Percentiles rank a stretch among this genome's conserved stretches.
phyloP scores from a whole-genome alignment of 2,797 vertebrate genomes.

The Poecile montanus region DNA sequence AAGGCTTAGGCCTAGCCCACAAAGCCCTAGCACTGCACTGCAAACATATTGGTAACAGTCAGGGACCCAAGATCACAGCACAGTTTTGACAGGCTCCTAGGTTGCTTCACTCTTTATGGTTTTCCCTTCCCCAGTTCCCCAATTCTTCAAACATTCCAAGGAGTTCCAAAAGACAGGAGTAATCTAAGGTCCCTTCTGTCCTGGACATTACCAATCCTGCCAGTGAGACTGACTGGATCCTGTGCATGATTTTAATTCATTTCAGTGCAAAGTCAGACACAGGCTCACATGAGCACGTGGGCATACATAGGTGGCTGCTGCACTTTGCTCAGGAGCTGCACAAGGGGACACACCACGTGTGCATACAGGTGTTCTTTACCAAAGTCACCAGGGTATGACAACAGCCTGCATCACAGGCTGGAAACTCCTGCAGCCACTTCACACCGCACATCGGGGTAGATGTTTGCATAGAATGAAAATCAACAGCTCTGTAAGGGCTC shows the following conservation, averaged over 20 bases:
- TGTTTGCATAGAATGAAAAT: not conserved
- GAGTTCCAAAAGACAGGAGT: not conserved
- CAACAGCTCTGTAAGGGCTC: not conserved
- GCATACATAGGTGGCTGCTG: not conserved
- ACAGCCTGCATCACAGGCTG: not conserved
- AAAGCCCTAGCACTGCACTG: not conserved
- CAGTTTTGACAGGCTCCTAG: not conserved
- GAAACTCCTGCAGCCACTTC: not conserved
- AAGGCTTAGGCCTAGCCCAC: not conserved
- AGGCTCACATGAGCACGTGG: not conserved
- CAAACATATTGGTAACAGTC: not conserved
- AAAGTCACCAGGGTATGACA: not conserved
- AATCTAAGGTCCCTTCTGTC: not conserved
- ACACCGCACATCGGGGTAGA: not conserved
- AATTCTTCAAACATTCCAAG: not conserved
- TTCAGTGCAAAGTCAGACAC: not conserved
- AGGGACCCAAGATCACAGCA: not conserved
- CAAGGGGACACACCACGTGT: accelerated
- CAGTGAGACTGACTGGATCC: not conserved
- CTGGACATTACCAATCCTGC: not conserved
- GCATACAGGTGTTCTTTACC: not conserved
- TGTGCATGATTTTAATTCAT: not conserved
- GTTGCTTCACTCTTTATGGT: not conserved
- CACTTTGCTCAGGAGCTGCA: conserved; percentile 8
- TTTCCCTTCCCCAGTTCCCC: not conserved